Conservation (phyloP, 2,113 vertebrate species). For the Mormyrus iriodes region DNA sequence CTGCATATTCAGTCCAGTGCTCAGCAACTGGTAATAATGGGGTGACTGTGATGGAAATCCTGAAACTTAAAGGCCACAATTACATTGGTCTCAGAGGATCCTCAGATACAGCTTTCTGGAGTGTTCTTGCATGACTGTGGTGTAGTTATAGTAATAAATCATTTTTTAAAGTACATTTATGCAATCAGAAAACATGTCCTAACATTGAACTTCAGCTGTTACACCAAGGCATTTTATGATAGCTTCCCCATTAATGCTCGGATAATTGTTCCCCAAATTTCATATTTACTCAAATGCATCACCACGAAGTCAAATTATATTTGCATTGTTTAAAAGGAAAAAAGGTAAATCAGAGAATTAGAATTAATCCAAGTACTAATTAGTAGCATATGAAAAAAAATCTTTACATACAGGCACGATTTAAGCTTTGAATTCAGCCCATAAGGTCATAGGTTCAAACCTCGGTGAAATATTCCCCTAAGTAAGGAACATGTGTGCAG, state of each 20-base stretch:
- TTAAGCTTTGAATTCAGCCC: neutral
- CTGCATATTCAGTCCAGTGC: neutral
- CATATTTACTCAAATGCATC: neutral
- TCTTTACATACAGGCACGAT: neutral
- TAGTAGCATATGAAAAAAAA: neutral
- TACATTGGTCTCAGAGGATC: neutral
- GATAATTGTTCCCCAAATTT: neutral
- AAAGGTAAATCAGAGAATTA: neutral
- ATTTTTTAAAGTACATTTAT: neutral
- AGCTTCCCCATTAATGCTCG: neutral
- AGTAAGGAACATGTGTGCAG: neutral
- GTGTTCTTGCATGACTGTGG: neutral
- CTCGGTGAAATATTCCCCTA: neutral
- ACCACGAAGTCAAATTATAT: neutral
- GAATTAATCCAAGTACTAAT: neutral
- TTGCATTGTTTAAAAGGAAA: neutral
- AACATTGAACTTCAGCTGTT: neutral
- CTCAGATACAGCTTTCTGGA: neutral
- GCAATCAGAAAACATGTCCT: neutral
- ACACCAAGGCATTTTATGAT: neutral
- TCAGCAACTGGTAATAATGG: neutral
- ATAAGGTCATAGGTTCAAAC: neutral
- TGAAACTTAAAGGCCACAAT: neutral
- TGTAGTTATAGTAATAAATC: neutral
- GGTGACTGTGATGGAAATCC: neutral